Base-by-base conservation (phyloP, 2,888 invertebrate species). In the Brachyopa scutellaris region DNA sequence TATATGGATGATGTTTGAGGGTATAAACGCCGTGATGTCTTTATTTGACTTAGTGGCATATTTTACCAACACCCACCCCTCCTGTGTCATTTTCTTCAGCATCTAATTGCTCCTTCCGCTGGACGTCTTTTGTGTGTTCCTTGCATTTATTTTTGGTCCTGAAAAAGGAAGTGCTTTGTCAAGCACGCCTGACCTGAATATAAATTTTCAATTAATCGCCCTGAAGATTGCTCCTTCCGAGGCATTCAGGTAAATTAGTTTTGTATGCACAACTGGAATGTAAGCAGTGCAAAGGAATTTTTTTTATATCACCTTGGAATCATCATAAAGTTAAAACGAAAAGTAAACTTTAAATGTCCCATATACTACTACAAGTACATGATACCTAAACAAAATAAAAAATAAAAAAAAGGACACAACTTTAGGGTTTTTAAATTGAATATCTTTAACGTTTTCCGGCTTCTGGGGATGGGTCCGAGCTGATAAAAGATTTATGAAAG, bases 401-500 rank as follows among this genome's bases (percentile, higher is more conserved):
- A 26, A n/a, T n/a, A n/a, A n/a, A n/a, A 49, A 66, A 67, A 80
- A 69, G 67, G 74, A 51, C 74, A 80, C 69, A 76, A 76, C 69
- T 76, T 80, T 76, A 62, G 62, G 74, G 69, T 64, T 76, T 76
- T 74, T 45, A 76, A 80, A 80, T 80, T 80, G 80, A 80, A 80
- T 74, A 76, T 70, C 76, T 57, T 80, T 49, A 80, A 57, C 55
- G 55, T 79, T 73, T 57, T 67, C 33, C 36, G 29, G 26, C 29
- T 51, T 13, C 11, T 11, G 31, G 42, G 76, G 62, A 57, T 66
- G 70, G 59, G 70, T 82, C 77, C 70, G 66, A 82, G 47, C 77
- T 82, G 82, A 82, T 82, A 82, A 82, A 77, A 82, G 82, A 82
- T 82, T 82, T 82, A 82, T 82, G 77, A 77, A 77, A 77, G 64